Evolutionary conservation across 2,888 invertebrate species (phyloP).

Genomic region (Ophonus ardosiacus): DNA sequence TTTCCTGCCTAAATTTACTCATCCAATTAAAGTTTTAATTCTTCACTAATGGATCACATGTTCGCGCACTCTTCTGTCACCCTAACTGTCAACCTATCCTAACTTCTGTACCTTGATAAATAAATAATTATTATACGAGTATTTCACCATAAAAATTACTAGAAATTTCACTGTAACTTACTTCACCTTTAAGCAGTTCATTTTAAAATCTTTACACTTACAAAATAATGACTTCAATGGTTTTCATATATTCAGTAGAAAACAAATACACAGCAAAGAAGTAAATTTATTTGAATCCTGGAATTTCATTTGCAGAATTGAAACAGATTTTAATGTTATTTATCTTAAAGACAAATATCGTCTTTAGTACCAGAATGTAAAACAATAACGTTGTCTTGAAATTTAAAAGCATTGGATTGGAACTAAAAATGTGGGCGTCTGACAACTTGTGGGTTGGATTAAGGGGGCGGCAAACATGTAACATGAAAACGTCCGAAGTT

Average conservation of each 20-base stretch:
- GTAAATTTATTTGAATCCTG: conserved; percentile 17
- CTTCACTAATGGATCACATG: conserved; percentile 45
- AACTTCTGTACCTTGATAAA: no score
- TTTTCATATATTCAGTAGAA: neutral
- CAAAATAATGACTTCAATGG: no score
- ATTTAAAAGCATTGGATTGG: neutral
- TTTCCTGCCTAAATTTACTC: conserved; percentile 25
- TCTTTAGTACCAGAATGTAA: neutral
- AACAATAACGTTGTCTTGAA: neutral
- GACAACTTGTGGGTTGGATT: neutral
- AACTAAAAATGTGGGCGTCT: neutral
- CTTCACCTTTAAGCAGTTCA: neutral
- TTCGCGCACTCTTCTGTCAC: conserved; percentile 17
- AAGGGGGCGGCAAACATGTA: neutral
- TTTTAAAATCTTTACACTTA: no score
- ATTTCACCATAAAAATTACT: neutral
- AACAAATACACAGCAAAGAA: neutral
- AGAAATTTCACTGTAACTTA: neutral
- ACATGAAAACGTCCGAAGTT: conserved; percentile 15
- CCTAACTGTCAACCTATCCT: conserved; percentile 6
- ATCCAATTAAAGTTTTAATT: conserved; percentile 41
- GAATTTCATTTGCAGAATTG: conserved; percentile 41
- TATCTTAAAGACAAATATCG: neutral
- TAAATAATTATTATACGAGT: no score
- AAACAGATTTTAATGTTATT: conserved; percentile 5